Evolutionary conservation across 2,888 invertebrate species (phyloP).

Genomic region (Ennomos fuscantarius): DNA sequence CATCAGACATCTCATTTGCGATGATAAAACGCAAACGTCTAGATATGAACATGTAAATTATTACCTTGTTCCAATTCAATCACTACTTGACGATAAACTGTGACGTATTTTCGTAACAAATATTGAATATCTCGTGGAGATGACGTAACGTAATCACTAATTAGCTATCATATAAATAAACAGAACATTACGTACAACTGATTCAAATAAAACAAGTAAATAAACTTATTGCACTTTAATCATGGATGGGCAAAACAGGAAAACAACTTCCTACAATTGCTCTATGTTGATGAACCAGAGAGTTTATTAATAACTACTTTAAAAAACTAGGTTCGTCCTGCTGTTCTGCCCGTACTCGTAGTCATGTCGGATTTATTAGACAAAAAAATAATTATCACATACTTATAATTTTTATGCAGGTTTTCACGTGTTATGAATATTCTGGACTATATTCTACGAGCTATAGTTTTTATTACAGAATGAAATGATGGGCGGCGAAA

Average conservation of each 20-base stretch:
- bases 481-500: too few relatives aligned
- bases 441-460: too few relatives aligned
- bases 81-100: conserved; percentile 45
- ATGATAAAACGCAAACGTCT: conserved; percentile 52
- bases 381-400: too few relatives aligned
- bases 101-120: conserved; percentile 53
- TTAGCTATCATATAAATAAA: conserved; percentile 16
- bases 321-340: too few relatives aligned
- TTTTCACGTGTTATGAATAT: too few relatives aligned
- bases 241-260: conserved; percentile 14
- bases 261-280: conserved; percentile 1
- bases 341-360: too few relatives aligned
- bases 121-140: conserved; percentile 5
- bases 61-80: conserved; percentile 67
- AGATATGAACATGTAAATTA: conserved; percentile 61
- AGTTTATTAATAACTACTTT: background rate
- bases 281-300: background rate
- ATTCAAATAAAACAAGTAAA: conserved; percentile 5
- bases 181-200: conserved; percentile 9
- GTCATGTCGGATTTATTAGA: too few relatives aligned
- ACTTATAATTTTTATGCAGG: too few relatives aligned
- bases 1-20: conserved; percentile 47
- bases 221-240: background rate
- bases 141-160: conserved; percentile 12
- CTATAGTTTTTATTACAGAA: too few relatives aligned